Conservation (phyloP, 2,888 invertebrate genomes). For the Ptychoptera contaminata region DNA sequence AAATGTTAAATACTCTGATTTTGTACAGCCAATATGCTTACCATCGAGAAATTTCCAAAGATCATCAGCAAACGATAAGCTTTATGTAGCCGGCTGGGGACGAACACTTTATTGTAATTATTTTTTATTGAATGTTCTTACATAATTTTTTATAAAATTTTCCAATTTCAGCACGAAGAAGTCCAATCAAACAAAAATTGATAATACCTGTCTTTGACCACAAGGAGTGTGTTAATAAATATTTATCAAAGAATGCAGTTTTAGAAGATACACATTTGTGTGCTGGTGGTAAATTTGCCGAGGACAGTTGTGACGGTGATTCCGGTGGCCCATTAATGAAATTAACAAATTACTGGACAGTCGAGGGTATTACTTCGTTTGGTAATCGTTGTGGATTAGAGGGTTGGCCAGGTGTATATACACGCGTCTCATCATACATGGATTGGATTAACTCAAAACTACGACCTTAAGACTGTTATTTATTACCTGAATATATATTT, state of each 20-base stretch:
- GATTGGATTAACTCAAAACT: conserved; percentile 46
- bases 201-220: conserved; percentile 32
- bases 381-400: conserved; percentile 32
- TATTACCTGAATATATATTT: too few relatives aligned
- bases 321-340: conserved; percentile 47
- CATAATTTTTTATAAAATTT: not conserved
- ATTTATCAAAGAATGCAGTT: conserved; percentile 7
- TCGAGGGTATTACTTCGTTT: conserved; percentile 35
- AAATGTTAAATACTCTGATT: conserved; percentile 38
- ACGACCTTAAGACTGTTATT: conserved; percentile 19
- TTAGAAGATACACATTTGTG: conserved; percentile 18
- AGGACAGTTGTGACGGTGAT: conserved; percentile 46
- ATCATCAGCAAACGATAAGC: conserved; percentile 4
- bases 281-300: conserved; percentile 29
- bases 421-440: conserved; percentile 41
- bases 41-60: conserved; percentile 25
- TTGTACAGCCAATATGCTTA: conserved; percentile 42
- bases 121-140: not conserved
- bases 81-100: conserved; percentile 46
- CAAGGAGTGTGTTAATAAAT: conserved; percentile 30
- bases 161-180: not conserved
- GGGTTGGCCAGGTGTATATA: conserved; percentile 57
- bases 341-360: conserved; percentile 13
- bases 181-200: conserved; percentile 23
- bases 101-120: conserved; percentile 29